Evolutionary conservation across 2,113 vertebrate genomes (phyloP), one percentile per base, ranked within the genome.

Genomic region (Anseranas semipalmata): DNA sequence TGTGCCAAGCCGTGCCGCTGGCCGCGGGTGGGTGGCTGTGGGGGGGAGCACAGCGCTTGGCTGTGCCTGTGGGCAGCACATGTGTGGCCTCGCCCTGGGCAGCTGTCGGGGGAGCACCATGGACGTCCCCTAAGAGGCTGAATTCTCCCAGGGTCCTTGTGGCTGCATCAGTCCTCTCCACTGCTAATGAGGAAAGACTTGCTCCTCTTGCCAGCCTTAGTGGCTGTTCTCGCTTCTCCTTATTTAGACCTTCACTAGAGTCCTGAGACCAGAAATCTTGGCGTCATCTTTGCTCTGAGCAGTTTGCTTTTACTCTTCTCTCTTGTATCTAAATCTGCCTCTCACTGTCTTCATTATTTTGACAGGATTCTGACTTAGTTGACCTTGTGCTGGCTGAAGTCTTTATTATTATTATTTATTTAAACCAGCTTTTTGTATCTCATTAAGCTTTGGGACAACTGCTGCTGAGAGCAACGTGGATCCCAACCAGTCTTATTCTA

Each of bases 101-200:
- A 12, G 74, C 59, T 3, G 1, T 2, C 1, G 18, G 12, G 22
- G 39, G 35, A 60, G 18, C 35, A 50, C 50, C 12, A 2, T 0
- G 1, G 37, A 43, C 24, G 39, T 20, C 37, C 60, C 67, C 21
- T 15, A 28, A 53, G 46, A 22, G 25, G 48, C 17, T 55, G 30
- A 9, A 33, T 30, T 20, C 73, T 50, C 1, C 12, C 5, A 8
- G 33, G n/a, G 19, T 73, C 65, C n/a, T 33, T 12, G 43, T 25
- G 65, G 16, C 33, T 18, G 10, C 33, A 15, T 22, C 45, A 3
- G 0, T n/a, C 37, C n/a, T 55, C 37, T 46, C 41, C 1, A 0
- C 30, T 53, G 35, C 35, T 52, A 6, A 33, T 5, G 14, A 63
- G 53, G n/a, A 43, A 24, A 67, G 63, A 24, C 19, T 58, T 5